phyloP scores from a whole-genome alignment of 2,113 vertebrate genomes.

The Chauna torquata region DNA sequence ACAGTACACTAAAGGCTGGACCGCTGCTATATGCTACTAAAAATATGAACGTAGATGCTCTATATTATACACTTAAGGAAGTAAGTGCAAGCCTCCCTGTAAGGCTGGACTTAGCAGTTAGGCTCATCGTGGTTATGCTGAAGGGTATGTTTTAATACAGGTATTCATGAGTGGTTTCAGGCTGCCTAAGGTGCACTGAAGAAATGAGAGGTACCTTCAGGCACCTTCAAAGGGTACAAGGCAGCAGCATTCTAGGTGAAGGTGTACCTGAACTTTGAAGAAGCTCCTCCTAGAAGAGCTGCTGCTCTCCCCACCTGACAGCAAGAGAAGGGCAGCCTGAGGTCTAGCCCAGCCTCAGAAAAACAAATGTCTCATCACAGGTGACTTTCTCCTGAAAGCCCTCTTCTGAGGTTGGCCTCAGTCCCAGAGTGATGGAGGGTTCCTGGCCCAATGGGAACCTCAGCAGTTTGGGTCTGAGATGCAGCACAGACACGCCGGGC shows the following conservation, averaged over 20 bases:
- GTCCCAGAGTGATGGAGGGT: background rate
- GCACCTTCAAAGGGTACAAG: background rate
- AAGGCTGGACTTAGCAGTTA: conserved; percentile 65
- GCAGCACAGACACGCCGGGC: background rate
- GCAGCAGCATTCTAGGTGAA: background rate
- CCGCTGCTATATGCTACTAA: conserved; percentile 75
- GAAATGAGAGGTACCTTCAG: background rate
- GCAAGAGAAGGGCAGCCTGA: background rate
- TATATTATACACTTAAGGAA: conserved; percentile 55
- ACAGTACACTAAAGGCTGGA: conserved; percentile 81
- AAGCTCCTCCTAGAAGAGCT: background rate
- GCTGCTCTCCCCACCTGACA: background rate
- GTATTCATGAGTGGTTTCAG: conserved; percentile 52
- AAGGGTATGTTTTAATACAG: conserved; percentile 53
- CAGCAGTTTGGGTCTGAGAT: background rate
- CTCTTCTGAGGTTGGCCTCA: background rate
- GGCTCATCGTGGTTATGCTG: conserved; percentile 23
- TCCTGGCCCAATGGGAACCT: background rate
- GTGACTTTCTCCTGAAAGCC: background rate
- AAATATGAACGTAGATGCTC: conserved; percentile 71
- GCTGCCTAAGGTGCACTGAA: background rate
- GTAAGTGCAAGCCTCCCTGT: conserved; percentile 66
- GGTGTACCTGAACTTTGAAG: background rate
- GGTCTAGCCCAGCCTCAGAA: background rate
- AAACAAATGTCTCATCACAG: background rate